Evolutionary conservation across 1,140 invertebrate genomes (phyloP).

Genomic region (Penaeus chinensis): DNA sequence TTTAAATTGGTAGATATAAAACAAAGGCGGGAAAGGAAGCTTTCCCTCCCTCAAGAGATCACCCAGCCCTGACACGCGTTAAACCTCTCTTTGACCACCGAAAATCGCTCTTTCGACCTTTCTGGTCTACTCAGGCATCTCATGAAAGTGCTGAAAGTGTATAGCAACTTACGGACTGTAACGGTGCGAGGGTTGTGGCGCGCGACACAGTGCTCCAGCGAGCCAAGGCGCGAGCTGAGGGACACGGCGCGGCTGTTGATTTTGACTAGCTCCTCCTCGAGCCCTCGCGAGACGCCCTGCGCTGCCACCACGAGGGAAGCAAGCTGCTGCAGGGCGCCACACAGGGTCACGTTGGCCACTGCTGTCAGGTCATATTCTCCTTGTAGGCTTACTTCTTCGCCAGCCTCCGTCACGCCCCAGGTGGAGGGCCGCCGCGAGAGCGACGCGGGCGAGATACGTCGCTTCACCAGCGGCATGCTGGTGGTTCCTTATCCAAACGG

Average conservation of each 20-base stretch:
- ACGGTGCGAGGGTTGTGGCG: conserved; percentile 82
- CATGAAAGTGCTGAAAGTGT: neutral
- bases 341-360: conserved; percentile 81
- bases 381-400: conserved; percentile 70
- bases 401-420: conserved; percentile 67
- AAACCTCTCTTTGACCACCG: too few relatives aligned
- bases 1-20: neutral
- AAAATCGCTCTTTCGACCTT: neutral
- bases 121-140: neutral
- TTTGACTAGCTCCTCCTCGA: conserved; percentile 77
- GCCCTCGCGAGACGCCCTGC: conserved; percentile 81
- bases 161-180: conserved; percentile 82
- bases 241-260: conserved; percentile 76
- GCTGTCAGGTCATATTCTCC: conserved; percentile 79
- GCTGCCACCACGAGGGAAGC: conserved; percentile 82
- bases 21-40: neutral
- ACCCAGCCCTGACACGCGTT: neutral
- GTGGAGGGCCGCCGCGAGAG: conserved; percentile 46
- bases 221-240: conserved; percentile 75
- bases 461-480: conserved; percentile 62
- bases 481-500: conserved; percentile 4
- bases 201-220: conserved; percentile 74
- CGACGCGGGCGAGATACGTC: conserved; percentile 37
- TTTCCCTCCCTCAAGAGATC: neutral
- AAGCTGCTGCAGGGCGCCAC: conserved; percentile 81